Percentiles rank a stretch among this genome's conserved stretches.
Evolutionary conservation across 2,113 vertebrate genomes (phyloP).

Genomic region (Periophthalmodon schlosseri): DNA sequence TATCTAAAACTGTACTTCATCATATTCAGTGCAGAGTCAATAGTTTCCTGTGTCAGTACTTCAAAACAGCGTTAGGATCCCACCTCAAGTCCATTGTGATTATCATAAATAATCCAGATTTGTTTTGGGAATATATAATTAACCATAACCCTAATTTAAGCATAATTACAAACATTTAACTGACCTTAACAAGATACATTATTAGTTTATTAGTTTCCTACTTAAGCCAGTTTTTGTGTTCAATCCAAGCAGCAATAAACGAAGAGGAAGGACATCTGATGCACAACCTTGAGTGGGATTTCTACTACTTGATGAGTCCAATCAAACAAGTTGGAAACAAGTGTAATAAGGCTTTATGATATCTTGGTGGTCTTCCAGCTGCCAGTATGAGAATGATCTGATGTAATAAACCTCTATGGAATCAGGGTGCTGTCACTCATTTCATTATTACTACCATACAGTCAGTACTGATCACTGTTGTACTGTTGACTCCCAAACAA

Average conservation of each 20-base stretch:
- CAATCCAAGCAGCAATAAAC: no score
- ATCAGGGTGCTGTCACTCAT: not conserved
- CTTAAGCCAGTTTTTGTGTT: no score
- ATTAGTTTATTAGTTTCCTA: not conserved
- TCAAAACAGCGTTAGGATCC: not conserved
- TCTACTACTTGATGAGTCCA: not conserved
- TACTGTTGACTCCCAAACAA: slow-evolving; percentile 28
- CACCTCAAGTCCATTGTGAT: not conserved
- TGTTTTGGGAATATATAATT: no score
- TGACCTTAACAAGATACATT: not conserved
- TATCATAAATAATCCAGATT: no score
- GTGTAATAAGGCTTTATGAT: not conserved
- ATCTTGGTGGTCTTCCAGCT: not conserved
- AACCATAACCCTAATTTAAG: no score
- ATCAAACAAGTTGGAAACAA: not conserved
- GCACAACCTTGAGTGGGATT: not conserved
- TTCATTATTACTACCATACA: not conserved
- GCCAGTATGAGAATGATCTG: slow-evolving; percentile 4
- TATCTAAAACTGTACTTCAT: not conserved
- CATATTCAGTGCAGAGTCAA: not conserved
- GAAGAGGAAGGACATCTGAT: not conserved
- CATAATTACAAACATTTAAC: not conserved
- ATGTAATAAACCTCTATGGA: not conserved
- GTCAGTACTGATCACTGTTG: not conserved
- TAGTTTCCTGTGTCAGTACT: not conserved